phyloP scores from a whole-genome alignment of 1,140 invertebrate species.

The Centruroides vittatus region DNA sequence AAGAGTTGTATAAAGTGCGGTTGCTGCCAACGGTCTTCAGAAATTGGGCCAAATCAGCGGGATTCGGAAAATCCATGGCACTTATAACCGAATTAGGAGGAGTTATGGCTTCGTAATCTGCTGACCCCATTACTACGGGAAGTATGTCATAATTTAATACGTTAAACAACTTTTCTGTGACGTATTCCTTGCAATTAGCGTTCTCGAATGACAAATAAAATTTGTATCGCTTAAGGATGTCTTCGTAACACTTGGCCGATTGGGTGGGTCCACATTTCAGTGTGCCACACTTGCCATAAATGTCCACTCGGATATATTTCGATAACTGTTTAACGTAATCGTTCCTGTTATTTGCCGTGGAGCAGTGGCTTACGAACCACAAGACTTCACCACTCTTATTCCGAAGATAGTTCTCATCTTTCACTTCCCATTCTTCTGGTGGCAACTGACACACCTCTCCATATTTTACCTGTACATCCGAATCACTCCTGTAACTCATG shows the following conservation, averaged over 20 bases:
- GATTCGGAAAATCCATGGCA: slow-evolving; percentile 25
- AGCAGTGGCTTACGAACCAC: slow-evolving; percentile 51
- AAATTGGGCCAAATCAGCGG: slow-evolving; percentile 12
- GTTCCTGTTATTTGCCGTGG: slow-evolving; percentile 34
- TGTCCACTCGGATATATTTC: slow-evolving; percentile 42
- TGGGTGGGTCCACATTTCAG: not conserved
- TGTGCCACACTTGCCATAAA: slow-evolving; percentile 45
- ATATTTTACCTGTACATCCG: slow-evolving; percentile 13
- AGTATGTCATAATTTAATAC: slow-evolving; percentile 3
- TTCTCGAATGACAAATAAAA: slow-evolving; percentile 31
- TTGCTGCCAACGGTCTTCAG: not conserved
- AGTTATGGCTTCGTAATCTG: slow-evolving; percentile 20
- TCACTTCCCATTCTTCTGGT: not conserved
- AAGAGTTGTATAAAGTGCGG: slow-evolving; percentile 11
- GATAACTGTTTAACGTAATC: slow-evolving; percentile 38
- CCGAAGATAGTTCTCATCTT: not conserved
- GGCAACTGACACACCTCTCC: not conserved
- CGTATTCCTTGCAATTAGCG: slow-evolving; percentile 27
- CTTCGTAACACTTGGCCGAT: slow-evolving; percentile 18
- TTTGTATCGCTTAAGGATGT: slow-evolving; percentile 21
- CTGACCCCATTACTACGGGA: slow-evolving; percentile 19
- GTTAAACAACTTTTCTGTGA: slow-evolving; percentile 25
- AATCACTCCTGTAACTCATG: slow-evolving; percentile 16
- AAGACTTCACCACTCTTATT: slow-evolving; percentile 15
- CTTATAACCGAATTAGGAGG: slow-evolving; percentile 28